phyloP scores from a whole-genome alignment of 2,888 invertebrate genomes.

The Urechis unicinctus region DNA sequence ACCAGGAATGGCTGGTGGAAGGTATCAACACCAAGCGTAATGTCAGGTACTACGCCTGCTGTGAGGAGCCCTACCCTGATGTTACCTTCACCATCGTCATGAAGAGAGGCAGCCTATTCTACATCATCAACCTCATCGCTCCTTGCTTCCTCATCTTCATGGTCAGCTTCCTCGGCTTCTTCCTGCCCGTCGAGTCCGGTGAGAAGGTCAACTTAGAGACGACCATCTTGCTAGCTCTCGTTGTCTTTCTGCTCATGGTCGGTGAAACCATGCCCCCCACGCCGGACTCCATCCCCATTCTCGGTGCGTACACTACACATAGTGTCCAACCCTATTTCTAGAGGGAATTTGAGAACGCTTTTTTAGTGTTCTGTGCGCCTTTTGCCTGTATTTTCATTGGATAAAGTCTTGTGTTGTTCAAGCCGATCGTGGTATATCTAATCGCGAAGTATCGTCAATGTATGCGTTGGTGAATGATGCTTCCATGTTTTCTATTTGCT shows the following conservation, averaged over 20 bases:
- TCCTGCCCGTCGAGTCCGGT: slow-evolving; percentile 28
- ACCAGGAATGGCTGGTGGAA: slow-evolving; percentile 63
- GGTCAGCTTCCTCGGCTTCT: slow-evolving; percentile 30
- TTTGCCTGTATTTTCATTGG: neutral
- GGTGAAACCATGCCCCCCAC: slow-evolving; percentile 32
- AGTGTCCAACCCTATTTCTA: too few species aligned
- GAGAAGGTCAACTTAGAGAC: slow-evolving; percentile 30
- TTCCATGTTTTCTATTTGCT: too few species aligned
- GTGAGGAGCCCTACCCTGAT: slow-evolving; percentile 28
- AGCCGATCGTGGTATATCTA: too few species aligned
- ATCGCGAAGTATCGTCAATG: too few species aligned
- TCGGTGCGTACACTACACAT: too few species aligned
- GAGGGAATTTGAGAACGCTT: neutral
- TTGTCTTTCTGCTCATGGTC: slow-evolving; percentile 28
- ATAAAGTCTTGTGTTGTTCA: neutral
- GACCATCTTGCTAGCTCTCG: slow-evolving; percentile 28
- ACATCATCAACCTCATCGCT: slow-evolving; percentile 29
- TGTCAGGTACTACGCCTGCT: slow-evolving; percentile 27
- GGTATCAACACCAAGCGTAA: slow-evolving; percentile 21
- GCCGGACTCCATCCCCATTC: slow-evolving; percentile 27
- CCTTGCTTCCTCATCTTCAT: slow-evolving; percentile 31
- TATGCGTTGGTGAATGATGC: too few species aligned
- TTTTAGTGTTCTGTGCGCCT: neutral
- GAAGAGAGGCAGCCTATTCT: slow-evolving; percentile 28
- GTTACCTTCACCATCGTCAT: slow-evolving; percentile 32